A percentile compares a stretch with the other conserved stretches of the same genome.
phyloP scores from a whole-genome alignment of 2,113 vertebrate genomes.

The Arvicanthis niloticus region DNA sequence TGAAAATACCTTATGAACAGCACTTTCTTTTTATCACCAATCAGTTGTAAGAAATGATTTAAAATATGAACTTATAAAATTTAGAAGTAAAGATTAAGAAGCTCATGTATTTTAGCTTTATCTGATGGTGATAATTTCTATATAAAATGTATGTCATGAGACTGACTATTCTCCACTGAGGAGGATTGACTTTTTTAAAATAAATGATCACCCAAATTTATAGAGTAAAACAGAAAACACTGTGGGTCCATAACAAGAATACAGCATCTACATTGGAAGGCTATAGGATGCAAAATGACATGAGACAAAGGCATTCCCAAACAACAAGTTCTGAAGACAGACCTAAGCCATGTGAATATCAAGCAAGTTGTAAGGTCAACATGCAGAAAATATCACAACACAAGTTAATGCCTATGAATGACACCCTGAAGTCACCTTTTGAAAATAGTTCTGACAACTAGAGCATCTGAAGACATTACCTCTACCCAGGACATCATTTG shows the following conservation, averaged over 20 bases:
- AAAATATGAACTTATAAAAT: neutral
- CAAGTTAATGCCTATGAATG: conserved; percentile 33
- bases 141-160: neutral
- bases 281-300: conserved; percentile 27
- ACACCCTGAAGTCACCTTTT: conserved; percentile 46
- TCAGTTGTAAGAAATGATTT: neutral
- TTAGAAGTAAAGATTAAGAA: neutral
- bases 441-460: conserved; percentile 50
- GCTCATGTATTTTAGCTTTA: neutral
- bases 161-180: neutral
- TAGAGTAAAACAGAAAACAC: conserved; percentile 38
- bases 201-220: conserved; percentile 46
- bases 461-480: conserved; percentile 19
- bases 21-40: neutral
- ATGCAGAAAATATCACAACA: conserved; percentile 60
- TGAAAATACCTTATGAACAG: neutral
- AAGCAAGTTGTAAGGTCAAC: conserved; percentile 68
- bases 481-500: neutral
- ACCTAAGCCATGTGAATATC: conserved; percentile 54
- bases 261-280: neutral
- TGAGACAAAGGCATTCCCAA: conserved; percentile 61
- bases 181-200: neutral
- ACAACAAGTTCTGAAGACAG: conserved; percentile 66
- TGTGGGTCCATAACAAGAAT: conserved; percentile 64
- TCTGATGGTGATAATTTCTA: neutral